These are phyloP conservation scores for Drosophila neoperkinsi DNA, from an alignment of 2,888 invertebrate genomes.

Conservation along the genomic window DNA sequence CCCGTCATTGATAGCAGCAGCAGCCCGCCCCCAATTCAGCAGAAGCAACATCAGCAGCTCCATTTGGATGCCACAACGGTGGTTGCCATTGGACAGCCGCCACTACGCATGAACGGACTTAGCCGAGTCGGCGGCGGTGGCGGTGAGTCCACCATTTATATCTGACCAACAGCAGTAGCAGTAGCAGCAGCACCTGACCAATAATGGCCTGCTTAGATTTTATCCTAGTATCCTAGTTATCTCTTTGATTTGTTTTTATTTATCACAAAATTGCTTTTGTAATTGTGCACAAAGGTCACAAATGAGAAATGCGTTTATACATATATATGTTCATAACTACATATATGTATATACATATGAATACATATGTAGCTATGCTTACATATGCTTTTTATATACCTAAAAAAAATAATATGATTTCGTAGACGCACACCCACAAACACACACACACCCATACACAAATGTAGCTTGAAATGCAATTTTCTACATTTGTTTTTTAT, in stretches of 20 bases:
- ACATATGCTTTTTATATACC: constrained; percentile 40
- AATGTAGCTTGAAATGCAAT: constrained; percentile 56
- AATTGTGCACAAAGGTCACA: constrained; percentile 50
- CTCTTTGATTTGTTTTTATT: constrained; percentile 33
- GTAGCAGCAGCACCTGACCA: constrained; percentile 12
- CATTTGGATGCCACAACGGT: constrained; percentile 49
- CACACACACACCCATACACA: constrained; percentile 10
- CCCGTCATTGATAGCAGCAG: constrained; percentile 87
- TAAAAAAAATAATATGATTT: constrained; percentile 19
- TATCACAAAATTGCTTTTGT: constrained; percentile 40
- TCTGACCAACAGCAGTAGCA: constrained; percentile 49
- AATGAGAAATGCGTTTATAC: constrained; percentile 22
- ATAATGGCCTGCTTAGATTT: constrained; percentile 42
- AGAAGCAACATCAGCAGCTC: constrained; percentile 38
- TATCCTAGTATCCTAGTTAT: constrained; percentile 12
- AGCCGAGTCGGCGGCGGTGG: constrained; percentile 85
- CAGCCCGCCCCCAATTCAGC: constrained; percentile 67
- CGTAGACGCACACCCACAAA: constrained; percentile 21
- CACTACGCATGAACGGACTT: constrained; percentile 85
- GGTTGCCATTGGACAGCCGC: constrained; percentile 55
- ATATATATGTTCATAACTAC: constrained; percentile 18
- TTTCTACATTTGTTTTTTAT: constrained; percentile 59
- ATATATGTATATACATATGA: background rate
- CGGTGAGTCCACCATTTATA: constrained; percentile 85
- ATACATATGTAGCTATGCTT: constrained; percentile 26